phyloP scores from a whole-genome alignment of 2,888 invertebrate genomes.

The Abscondita cerata region DNA sequence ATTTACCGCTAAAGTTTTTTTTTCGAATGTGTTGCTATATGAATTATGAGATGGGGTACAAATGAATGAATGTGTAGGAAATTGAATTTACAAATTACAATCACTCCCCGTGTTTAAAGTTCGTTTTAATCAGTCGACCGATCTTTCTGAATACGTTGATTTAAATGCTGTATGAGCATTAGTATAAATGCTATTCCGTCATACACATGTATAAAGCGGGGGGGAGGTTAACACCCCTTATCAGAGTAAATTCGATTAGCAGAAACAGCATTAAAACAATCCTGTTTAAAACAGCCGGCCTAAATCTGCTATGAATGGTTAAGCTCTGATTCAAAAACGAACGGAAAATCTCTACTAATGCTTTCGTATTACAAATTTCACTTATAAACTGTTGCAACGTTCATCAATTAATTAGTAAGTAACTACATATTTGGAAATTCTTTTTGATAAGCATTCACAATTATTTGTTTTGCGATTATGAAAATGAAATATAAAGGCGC shows the following conservation, averaged over 20 bases:
- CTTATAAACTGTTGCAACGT: constrained; percentile 22
- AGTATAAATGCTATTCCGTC: constrained; percentile 54
- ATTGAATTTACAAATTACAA: constrained; percentile 52
- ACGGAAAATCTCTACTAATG: constrained; percentile 41
- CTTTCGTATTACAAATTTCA: constrained; percentile 26
- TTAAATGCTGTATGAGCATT: constrained; percentile 55
- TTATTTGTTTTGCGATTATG: constrained; percentile 5
- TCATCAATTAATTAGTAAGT: constrained; percentile 16
- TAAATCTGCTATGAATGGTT: constrained; percentile 46
- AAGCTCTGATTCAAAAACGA: constrained; percentile 42
- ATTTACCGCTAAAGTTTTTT: constrained; percentile 5
- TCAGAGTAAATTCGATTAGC: constrained; percentile 65
- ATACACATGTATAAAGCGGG: constrained; percentile 49
- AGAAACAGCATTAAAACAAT: constrained; percentile 68
- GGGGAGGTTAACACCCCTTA: constrained; percentile 49
- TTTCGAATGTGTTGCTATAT: constrained; percentile 7
- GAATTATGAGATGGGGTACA: constrained; percentile 22
- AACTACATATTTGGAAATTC: constrained; percentile 12
- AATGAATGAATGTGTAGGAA: constrained; percentile 35
- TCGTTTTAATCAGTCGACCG: constrained; percentile 57
- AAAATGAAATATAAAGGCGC: constrained; percentile 8
- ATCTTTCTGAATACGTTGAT: constrained; percentile 56
- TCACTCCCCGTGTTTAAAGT: constrained; percentile 51
- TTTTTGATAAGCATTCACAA: not conserved
- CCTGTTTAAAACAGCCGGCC: constrained; percentile 60